Evolutionary conservation across 2,888 invertebrate genomes (phyloP), one percentile per base, ranked within the genome.

Genomic region (Aplocera efformata): DNA sequence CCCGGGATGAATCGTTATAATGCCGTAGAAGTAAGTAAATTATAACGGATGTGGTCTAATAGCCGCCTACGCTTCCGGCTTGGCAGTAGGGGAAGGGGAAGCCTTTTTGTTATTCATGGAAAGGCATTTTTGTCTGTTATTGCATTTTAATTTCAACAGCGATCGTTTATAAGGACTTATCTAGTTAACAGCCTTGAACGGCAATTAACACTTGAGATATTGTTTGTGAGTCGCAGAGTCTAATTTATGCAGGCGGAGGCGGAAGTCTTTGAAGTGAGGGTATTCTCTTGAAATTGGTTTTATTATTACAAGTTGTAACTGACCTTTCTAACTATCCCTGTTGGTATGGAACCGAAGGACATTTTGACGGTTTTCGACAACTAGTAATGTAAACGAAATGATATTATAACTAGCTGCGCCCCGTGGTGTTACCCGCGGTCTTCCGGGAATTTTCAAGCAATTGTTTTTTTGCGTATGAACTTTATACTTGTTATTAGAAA

Each of bases 21-120:
- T 50, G 60, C 48, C 50, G 59, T 60, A 56, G 60, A 60, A 56
- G 57, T 64, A 59, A 57, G 61, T 54, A 61, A 63, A 67, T 67
- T 63, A 67, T 63, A 71, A 59, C 70, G 76, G 75, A 77, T 71
- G 68, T 72, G 42, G 53, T 60, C 59, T 67, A 67, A 72, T 62
- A 58, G 63, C 52, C 61, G 63, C 52, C 50, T 58, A 51, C 56
- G 61, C 59, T 74, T 77, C 72, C 76, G 68, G 68, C 53, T 34
- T 6, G 26, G 33, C 29, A 35, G 33, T 35, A 23, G 32, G 34
- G 26, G 22, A 46, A 44, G 59, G 65, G 66, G 68, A 63, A 56
- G 58, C 62, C 67, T 67, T 61, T 65, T 72, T 70, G 67, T 67
- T 67, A 70, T 73, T 68, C 70, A 67, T 63, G 53, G 58, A 58